Percentiles rank a stretch among this genome's conserved stretches.
Evolutionary conservation across 37 sponge, comb jelly and placozoan species (phyloP).

Genomic region (Geodia barretti): DNA sequence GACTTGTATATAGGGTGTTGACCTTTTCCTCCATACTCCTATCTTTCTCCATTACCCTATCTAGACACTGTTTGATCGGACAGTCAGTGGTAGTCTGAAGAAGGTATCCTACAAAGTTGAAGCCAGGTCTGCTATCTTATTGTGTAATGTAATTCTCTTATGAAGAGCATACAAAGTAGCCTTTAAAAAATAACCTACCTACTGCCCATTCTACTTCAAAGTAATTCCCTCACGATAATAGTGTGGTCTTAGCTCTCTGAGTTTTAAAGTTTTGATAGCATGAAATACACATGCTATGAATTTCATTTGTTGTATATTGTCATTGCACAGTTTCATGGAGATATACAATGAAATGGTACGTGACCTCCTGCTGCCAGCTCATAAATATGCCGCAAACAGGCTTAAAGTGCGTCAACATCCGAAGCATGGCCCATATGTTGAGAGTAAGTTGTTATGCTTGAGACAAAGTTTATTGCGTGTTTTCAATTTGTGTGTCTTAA

Average conservation of each 20-base stretch:
- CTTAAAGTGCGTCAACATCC: slow-evolving; percentile 87
- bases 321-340: slow-evolving; percentile 74
- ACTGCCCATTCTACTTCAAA: neutral
- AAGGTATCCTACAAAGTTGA: slow-evolving; percentile 74
- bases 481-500: too few relatives aligned
- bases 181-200: neutral
- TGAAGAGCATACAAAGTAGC: neutral
- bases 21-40: too few relatives aligned
- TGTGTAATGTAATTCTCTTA: neutral
- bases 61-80: slow-evolving; percentile 47
- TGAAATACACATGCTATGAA: too few relatives aligned
- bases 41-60: neutral
- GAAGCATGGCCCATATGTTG: slow-evolving; percentile 89
- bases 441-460: slow-evolving; percentile 74
- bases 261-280: too few relatives aligned
- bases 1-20: too few relatives aligned
- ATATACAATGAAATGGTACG: slow-evolving; percentile 91
- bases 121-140: slow-evolving; percentile 62
- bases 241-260: too few relatives aligned
- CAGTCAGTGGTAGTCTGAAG: slow-evolving; percentile 13
- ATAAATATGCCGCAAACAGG: slow-evolving; percentile 20
- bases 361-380: slow-evolving; percentile 50
- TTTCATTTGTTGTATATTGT: too few relatives aligned
- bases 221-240: too few relatives aligned
- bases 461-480: too few relatives aligned